A percentile compares a stretch with the other conserved stretches of the same genome.
Evolutionary conservation across 2,888 invertebrate species (phyloP).

Genomic region (Cataglyphis cursor): DNA sequence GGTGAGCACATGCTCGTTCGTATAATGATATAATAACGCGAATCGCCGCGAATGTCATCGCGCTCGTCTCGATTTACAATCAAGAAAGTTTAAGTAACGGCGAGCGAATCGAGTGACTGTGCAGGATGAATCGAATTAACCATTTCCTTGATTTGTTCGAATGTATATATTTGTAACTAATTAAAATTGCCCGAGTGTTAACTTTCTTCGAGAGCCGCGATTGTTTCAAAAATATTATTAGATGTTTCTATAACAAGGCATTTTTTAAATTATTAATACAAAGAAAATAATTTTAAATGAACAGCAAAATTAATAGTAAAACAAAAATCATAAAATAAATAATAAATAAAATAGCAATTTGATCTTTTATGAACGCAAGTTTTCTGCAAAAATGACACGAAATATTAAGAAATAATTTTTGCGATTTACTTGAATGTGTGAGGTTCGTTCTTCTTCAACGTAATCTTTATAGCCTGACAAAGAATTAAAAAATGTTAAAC

Average conservation of each 20-base stretch:
- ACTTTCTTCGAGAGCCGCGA: not conserved
- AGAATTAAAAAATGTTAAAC: not conserved
- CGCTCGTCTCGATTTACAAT: constrained; percentile 39
- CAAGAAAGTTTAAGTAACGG: constrained; percentile 24
- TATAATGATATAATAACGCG: constrained; percentile 48
- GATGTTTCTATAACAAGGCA: not conserved
- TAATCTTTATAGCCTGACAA: not conserved
- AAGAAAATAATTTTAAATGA: not conserved
- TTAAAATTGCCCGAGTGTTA: not conserved
- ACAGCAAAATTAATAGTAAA: not conserved
- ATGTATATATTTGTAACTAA: not conserved
- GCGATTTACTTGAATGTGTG: not conserved
- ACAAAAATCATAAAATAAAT: not conserved
- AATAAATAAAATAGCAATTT: not conserved
- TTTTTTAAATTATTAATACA: too few species aligned
- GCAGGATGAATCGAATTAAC: constrained; percentile 19
- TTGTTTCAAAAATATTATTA: not conserved
- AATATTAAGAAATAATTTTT: constrained; percentile 5
- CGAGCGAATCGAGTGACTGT: not conserved
- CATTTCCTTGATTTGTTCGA: constrained; percentile 19
- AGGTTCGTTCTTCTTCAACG: too few species aligned
- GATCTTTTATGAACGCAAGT: not conserved
- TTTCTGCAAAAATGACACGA: not conserved
- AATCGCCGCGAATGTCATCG: constrained; percentile 44
- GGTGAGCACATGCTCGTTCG: constrained; percentile 38